Base-by-base conservation (phyloP, 2,888 invertebrate species). In the Heliothis peltigera region DNA sequence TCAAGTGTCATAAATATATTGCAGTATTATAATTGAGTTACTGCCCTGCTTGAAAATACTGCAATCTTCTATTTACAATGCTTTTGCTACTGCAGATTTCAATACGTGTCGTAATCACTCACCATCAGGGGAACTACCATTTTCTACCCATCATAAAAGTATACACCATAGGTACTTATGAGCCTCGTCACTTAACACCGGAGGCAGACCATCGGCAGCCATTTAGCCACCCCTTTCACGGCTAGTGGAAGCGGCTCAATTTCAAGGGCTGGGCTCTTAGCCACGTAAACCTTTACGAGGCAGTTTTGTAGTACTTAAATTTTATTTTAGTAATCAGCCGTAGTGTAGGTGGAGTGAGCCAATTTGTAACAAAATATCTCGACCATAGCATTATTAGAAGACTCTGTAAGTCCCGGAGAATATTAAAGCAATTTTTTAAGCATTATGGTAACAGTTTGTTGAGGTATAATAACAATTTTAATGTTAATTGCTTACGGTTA, bases 271-370 rank as follows among this genome's bases (percentile, higher is more conserved):
- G 21, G 53, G 69, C 60, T 70, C 57, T 77, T 62, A 75, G 75
- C 75, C 69, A 79, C 71, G 68, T 72, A 76, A 79, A 69, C 77
- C 63, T 72, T 84, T 75, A 75, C 59, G 71, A 76, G 62, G 44
- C 56, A 54, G 60, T 70, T 67, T 64, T 66, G 70, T 73, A 75
- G 70, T 74, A 57, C 70, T 80, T 75, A 71, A 76, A 79, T 82
- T 77, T 84, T 84, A 82, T 82, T 76, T 69, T 51, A 73, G 70
- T 66, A 75, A 68, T 66, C 58, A 70, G 62, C 46, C 65, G 54
- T 56, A 65, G 62, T 64, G 55, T 64, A 54, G 61, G 56, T 49
- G 57, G 53, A 43, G 51, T 51, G 46, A 56, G 60, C 62, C 64
- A 81, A 72, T 80, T 79, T 78, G 78, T 69, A 72, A 76, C 55